Base-by-base conservation (phyloP, 92 coral and sea anemone species). In the Bergia puertoricense region DNA sequence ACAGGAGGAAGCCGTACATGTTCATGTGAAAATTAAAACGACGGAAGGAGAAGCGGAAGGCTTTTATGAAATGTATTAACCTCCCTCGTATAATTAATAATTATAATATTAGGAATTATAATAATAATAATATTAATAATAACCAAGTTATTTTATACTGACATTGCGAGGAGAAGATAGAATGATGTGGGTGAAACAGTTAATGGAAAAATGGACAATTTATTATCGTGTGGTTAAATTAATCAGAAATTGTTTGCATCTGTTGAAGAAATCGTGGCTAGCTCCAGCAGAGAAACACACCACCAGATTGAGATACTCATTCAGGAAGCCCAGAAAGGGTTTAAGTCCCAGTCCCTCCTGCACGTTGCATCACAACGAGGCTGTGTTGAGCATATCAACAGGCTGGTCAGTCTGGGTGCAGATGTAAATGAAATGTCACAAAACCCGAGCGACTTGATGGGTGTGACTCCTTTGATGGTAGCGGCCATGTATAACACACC, bases 401-500 rank as follows among this genome's bases (percentile, higher is more conserved):
- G 85, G 39, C 36, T 81, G 51, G 85, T 81, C 73, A 40, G 48
- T 66, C 85, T 81, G 23, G 85, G 85, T 8, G 85, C 73, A 18
- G 74, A 81, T 4, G 74, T 81, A 41, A 81, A 81, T 50, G 72
- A 81, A 41, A n/a, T 57, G 22, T 81, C 46, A 18, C 30, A 59
- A 20, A 59, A 5, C 68, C 68, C 85, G 13, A 45, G 10, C 43
- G 82, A 51, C 82, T 15, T 54, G 22, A 15, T 48, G 82, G 66
- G 82, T 23, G 62, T 76, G 80, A 57, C 85, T 13, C 85, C 85
- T 16, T 43, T 81, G 67, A 57, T 57, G 85, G 85, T 81, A 62
- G 85, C 85, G 42, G 85, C 85, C 41, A 62, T 41, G 74, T 81
- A 39, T 81, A 81, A 81, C 18, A 81, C 85, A 37, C 71, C 85